phyloP scores from a whole-genome alignment of 64 coral and sea anemone genomes.

The Porites lutea region DNA sequence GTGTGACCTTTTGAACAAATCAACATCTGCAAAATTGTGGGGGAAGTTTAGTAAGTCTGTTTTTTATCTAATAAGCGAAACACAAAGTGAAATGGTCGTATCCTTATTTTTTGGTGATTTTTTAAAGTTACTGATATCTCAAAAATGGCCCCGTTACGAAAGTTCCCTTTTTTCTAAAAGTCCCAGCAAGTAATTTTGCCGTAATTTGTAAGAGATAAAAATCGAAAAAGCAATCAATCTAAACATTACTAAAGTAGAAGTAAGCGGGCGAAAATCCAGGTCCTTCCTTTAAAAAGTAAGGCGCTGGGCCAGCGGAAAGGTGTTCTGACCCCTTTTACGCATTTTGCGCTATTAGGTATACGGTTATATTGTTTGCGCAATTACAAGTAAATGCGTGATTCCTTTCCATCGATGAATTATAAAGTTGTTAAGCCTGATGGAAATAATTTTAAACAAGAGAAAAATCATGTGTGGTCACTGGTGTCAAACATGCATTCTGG shows the following conservation, averaged over 20 bases:
- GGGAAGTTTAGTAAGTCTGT: not conserved
- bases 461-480: not conserved
- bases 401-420: not conserved
- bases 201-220: too few species aligned
- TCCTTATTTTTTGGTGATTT: conserved; percentile 8
- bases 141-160: not conserved
- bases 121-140: not conserved
- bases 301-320: not conserved
- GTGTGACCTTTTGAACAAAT: not conserved
- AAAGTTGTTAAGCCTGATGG: not conserved
- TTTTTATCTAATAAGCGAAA: not conserved
- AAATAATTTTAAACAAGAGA: not conserved
- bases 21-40: not conserved
- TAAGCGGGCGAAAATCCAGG: not conserved
- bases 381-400: not conserved
- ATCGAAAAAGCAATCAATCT: too few species aligned
- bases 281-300: not conserved
- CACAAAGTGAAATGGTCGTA: not conserved
- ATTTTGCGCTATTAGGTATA: not conserved
- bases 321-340: not conserved
- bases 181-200: not conserved
- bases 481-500: not conserved
- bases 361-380: not conserved
- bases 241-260: too few species aligned
- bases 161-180: not conserved